A percentile compares a stretch with the other conserved stretches of the same genome.
Conservation (phyloP, 2,888 invertebrate species). For the Marronus borbonicus region DNA sequence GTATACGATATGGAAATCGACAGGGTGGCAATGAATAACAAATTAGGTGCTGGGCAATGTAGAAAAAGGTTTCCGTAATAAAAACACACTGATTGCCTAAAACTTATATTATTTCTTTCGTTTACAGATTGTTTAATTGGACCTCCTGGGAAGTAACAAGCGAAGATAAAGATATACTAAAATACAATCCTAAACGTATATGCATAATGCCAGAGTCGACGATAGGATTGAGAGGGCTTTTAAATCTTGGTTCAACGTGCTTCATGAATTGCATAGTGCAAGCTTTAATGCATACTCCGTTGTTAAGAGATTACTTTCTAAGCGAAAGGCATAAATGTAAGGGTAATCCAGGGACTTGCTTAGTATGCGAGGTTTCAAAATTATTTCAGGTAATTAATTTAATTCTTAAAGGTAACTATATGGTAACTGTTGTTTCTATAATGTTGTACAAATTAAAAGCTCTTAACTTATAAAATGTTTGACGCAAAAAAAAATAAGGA, state of each 20-base stretch:
- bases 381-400: conserved; percentile 87
- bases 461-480: too few relatives aligned
- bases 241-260: conserved; percentile 97
- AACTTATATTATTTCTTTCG: background rate
- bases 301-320: conserved; percentile 95
- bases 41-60: conserved; percentile 64
- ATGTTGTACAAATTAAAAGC: too few relatives aligned
- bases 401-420: background rate
- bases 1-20: conserved; percentile 77
- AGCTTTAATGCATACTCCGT: conserved; percentile 94
- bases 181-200: conserved; percentile 84
- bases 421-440: too few relatives aligned
- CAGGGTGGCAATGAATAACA: conserved; percentile 64
- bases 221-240: conserved; percentile 92
- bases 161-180: conserved; percentile 83
- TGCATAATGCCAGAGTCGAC: conserved; percentile 87
- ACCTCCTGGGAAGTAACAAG: conserved; percentile 86
- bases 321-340: conserved; percentile 93
- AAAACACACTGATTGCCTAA: background rate
- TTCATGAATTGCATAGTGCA: conserved; percentile 99
- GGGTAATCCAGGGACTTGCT: conserved; percentile 80
- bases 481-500: too few relatives aligned
- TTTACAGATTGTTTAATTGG: conserved; percentile 70
- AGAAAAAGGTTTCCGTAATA: conserved; percentile 61
- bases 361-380: conserved; percentile 96